Evolutionary conservation across 2,888 invertebrate genomes (phyloP).

Genomic region (Oasisia sp.): DNA sequence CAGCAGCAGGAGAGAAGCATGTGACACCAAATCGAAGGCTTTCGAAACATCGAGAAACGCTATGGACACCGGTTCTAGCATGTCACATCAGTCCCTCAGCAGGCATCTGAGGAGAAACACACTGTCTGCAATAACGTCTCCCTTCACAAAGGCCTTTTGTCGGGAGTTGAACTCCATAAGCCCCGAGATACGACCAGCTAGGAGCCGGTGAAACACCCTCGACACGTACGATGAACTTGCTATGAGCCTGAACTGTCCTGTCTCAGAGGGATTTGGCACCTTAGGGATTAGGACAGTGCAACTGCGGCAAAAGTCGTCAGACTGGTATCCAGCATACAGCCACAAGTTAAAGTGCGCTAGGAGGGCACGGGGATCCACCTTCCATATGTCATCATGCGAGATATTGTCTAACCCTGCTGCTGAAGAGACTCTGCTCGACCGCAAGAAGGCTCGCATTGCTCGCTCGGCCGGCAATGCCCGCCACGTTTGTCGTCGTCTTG

Average conservation of each 20-base stretch:
- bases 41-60: neutral
- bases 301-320: neutral
- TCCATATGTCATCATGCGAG: neutral
- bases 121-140: neutral
- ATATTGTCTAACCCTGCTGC: neutral
- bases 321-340: neutral
- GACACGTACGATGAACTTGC: neutral
- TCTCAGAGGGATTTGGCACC: neutral
- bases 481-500: slow-evolving; percentile 31
- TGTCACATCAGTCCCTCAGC: neutral
- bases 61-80: neutral
- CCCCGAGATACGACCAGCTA: neutral
- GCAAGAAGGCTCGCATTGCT: neutral
- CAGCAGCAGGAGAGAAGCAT: neutral
- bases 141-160: neutral
- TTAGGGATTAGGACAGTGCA: neutral
- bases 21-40: slow-evolving; percentile 13
- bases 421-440: slow-evolving; percentile 17
- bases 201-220: neutral
- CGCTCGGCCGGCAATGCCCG: neutral
- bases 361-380: neutral
- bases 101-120: slow-evolving; percentile 20
- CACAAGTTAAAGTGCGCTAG: slow-evolving; percentile 11
- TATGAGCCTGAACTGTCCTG: neutral
- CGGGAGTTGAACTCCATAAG: neutral